These are phyloP conservation scores for Phenganax stokvisi DNA, from an alignment of 92 coral and sea anemone genomes.

Conservation along the genomic window DNA sequence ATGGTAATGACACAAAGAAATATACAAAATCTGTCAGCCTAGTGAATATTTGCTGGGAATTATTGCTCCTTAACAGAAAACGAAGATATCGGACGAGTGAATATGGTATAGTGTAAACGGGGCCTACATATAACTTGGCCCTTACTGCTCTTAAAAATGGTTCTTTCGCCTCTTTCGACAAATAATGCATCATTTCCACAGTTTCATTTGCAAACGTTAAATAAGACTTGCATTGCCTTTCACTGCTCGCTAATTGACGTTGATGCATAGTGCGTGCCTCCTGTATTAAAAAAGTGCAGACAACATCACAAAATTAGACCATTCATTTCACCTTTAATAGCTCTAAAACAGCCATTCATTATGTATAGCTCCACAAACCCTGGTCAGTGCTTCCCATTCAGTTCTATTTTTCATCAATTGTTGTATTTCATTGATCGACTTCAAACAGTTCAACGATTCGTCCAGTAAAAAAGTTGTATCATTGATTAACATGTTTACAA, in stretches of 20 bases:
- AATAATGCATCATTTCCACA: slow-evolving; percentile 88
- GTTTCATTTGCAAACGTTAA: slow-evolving; percentile 94
- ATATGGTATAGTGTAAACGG: neutral
- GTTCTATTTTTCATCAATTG: slow-evolving; percentile 77
- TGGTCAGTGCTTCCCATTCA: slow-evolving; percentile 84
- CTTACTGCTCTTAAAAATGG: slow-evolving; percentile 94
- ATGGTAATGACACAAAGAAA: too few relatives aligned
- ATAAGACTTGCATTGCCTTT: slow-evolving; percentile 92
- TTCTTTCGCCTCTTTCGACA: slow-evolving; percentile 69
- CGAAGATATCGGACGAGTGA: neutral
- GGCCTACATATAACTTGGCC: neutral
- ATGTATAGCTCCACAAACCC: slow-evolving; percentile 49
- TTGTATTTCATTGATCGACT: slow-evolving; percentile 92
- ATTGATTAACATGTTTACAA: slow-evolving; percentile 87
- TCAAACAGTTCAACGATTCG: slow-evolving; percentile 84
- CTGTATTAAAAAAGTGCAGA: slow-evolving; percentile 33
- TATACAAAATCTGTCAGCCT: too few relatives aligned
- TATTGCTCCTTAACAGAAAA: too few relatives aligned
- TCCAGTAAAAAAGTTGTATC: slow-evolving; percentile 89
- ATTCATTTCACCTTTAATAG: neutral
- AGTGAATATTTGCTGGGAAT: too few relatives aligned
- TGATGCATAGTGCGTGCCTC: slow-evolving; percentile 82
- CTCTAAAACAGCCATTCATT: neutral
- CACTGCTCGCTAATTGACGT: slow-evolving; percentile 84
- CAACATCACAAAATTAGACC: neutral